phyloP scores from a whole-genome alignment of 2,797 vertebrate genomes.

The Tangara arthus region DNA sequence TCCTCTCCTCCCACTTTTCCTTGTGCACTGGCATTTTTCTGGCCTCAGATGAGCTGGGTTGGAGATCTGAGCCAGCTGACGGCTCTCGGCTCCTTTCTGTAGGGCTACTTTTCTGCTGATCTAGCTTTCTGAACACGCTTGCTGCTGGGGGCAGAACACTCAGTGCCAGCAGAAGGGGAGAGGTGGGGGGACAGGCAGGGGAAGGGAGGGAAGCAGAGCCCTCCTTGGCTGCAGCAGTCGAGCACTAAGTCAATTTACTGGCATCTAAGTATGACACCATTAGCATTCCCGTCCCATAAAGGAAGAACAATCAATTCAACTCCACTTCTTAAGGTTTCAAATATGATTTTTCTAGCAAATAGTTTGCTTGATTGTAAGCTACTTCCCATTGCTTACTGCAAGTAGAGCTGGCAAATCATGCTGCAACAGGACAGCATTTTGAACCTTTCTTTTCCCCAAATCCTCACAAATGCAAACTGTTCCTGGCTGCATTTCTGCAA shows the following conservation, averaged over 20 bases:
- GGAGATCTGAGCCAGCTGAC: constrained; percentile 36
- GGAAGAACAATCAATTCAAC: background rate
- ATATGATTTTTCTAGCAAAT: background rate
- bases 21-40: constrained; percentile 31
- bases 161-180: constrained; percentile 23
- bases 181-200: background rate
- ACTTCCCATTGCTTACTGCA: background rate
- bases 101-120: constrained; percentile 47
- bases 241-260: background rate
- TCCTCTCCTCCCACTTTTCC: background rate
- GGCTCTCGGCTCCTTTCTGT: background rate
- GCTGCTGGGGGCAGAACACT: constrained; percentile 7
- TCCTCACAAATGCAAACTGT: background rate
- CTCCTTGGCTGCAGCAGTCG: background rate
- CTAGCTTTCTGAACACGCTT: constrained; percentile 35
- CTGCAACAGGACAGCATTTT: background rate
- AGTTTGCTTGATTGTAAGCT: background rate
- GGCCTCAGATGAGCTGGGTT: constrained; percentile 1
- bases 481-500: background rate
- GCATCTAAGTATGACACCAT: background rate
- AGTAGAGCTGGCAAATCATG: background rate
- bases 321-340: background rate
- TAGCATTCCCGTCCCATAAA: background rate
- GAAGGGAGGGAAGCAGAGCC: background rate
- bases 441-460: background rate